Evolutionary conservation across 2,797 vertebrate genomes (phyloP).

Genomic region (Coilia nasus): DNA sequence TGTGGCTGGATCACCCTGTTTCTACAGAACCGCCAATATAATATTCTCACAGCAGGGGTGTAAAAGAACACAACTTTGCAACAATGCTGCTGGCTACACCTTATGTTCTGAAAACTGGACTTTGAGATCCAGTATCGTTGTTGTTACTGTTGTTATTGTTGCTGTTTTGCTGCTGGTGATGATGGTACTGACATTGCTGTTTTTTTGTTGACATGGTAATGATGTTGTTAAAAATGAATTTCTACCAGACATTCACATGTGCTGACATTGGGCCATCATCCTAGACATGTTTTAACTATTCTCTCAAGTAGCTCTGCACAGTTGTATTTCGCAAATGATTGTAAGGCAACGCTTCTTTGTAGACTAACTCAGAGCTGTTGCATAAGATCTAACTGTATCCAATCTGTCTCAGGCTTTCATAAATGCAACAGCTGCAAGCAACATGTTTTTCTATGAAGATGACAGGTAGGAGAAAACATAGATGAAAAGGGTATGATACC

Average conservation of each 20-base stretch:
- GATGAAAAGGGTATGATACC: background rate
- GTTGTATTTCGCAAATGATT: background rate
- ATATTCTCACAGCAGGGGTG: background rate
- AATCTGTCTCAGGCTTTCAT: background rate
- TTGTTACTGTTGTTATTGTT: background rate
- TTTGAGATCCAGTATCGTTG: background rate
- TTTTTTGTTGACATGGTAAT: too few species aligned
- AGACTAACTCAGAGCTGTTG: background rate
- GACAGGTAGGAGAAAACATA: background rate
- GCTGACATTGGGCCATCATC: background rate
- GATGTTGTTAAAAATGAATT: too few species aligned
- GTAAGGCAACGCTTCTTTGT: background rate
- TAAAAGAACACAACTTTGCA: background rate
- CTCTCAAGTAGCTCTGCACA: too few species aligned
- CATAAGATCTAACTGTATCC: background rate
- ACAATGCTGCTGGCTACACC: background rate
- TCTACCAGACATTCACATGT: background rate
- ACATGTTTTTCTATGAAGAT: background rate
- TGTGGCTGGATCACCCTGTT: background rate
- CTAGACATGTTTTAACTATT: background rate
- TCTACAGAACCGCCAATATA: background rate
- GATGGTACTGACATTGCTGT: too few species aligned
- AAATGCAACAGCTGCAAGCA: background rate
- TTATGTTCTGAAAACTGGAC: background rate
- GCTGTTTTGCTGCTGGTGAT: too few species aligned